These are phyloP conservation scores for Steatocranus sp. DNA, from an alignment of 2,797 vertebrate genomes.

Conservation along the genomic window DNA sequence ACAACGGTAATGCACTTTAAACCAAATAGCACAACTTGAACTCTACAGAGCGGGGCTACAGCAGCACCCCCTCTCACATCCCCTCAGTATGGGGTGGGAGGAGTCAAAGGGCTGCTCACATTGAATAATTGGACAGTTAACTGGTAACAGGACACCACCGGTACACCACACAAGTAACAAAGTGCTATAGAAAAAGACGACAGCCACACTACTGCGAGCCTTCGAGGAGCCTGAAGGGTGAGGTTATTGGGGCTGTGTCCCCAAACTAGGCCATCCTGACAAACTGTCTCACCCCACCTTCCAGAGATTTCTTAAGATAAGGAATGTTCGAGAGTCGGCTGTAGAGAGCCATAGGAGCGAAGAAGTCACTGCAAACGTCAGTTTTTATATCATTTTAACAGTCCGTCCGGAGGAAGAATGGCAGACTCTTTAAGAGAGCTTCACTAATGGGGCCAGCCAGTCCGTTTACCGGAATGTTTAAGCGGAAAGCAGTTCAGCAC, in stretches of 20 bases:
- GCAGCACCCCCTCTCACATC: neutral
- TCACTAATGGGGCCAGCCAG: slow-evolving; percentile 1
- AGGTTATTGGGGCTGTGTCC: neutral
- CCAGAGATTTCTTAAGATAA: slow-evolving; percentile 14
- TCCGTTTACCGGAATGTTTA: slow-evolving; percentile 67
- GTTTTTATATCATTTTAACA: neutral
- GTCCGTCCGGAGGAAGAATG: neutral
- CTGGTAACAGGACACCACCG: slow-evolving; percentile 34
- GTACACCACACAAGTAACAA: slow-evolving; percentile 53
- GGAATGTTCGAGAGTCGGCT: slow-evolving; percentile 50
- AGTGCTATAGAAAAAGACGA: slow-evolving; percentile 61
- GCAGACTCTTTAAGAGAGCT: neutral
- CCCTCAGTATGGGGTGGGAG: neutral
- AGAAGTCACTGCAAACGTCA: neutral
- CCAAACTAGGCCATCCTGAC: neutral
- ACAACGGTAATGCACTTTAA: slow-evolving; percentile 17
- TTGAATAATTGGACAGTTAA: slow-evolving; percentile 34
- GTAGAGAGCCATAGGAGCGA: neutral
- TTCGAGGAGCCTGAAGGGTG: slow-evolving; percentile 33
- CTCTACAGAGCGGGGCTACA: neutral
- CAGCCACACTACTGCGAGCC: slow-evolving; percentile 43
- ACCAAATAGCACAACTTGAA: neutral
- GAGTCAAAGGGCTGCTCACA: slow-evolving; percentile 31
- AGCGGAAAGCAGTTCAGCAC: slow-evolving; percentile 19
- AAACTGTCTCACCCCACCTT: neutral